phyloP scores from a whole-genome alignment of 2,113 vertebrate species.

The Neolamprologus kungweensis region DNA sequence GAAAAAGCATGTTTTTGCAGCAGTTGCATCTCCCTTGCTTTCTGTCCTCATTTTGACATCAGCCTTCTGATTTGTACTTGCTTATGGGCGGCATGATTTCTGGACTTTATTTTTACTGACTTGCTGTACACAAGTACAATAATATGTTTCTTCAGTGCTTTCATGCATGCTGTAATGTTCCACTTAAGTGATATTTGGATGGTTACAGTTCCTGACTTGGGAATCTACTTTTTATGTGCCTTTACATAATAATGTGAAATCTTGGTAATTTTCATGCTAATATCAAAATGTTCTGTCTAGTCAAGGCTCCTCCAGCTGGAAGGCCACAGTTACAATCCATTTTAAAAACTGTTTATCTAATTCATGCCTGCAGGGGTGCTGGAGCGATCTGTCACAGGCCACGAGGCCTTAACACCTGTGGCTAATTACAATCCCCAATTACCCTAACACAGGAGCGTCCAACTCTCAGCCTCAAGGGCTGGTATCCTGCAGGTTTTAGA shows the following conservation, averaged over 20 bases:
- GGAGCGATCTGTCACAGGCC: accelerated
- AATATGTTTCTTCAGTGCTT: not conserved
- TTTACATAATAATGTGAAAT: not conserved
- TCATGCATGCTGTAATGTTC: not conserved
- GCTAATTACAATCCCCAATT: not conserved
- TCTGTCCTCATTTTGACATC: not conserved
- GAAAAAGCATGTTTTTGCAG: not conserved
- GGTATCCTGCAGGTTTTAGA: not conserved
- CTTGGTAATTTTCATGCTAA: not conserved
- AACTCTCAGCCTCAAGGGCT: not conserved
- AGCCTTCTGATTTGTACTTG: not conserved
- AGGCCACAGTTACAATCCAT: not conserved
- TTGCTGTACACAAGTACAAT: not conserved
- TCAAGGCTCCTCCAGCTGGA: not conserved
- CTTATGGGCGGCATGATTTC: no score
- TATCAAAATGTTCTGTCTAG: not conserved
- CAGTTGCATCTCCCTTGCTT: not conserved
- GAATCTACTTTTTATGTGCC: not conserved
- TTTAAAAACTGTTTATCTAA: not conserved
- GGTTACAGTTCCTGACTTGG: not conserved
- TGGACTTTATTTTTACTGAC: not conserved
- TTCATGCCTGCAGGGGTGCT: not conserved
- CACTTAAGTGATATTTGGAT: not conserved
- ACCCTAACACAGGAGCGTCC: not conserved
- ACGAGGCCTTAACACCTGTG: not conserved